Evolutionary conservation across 2,888 invertebrate species (phyloP), one percentile per base, ranked within the genome.

Genomic region (Drosophila falleni): DNA sequence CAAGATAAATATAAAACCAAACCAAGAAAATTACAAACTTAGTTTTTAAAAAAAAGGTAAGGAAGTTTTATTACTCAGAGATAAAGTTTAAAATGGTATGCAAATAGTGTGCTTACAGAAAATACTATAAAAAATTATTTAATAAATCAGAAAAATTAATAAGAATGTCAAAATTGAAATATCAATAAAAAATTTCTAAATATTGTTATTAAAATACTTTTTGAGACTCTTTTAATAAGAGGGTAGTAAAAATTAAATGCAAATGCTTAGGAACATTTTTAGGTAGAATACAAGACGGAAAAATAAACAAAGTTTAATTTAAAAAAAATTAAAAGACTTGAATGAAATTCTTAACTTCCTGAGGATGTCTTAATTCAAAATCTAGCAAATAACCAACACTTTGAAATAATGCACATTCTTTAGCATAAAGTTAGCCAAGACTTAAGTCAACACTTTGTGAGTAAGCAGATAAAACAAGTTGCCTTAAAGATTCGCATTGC

Each of bases 401-500:
- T 5, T 13, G 1, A 42, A 31, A 15, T 26, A 16, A 15, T 8
- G 9, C 6, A 47, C 35, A 58, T 37, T 46, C 16, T 13, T 16
- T 3, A 16, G 37, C 16, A 16, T 37, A 9, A 35, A 13, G 37
- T 56, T 35, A 3, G 15, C 5, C 26, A 56, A 58, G 46, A 46
- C 15, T 15, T 15, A 29, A 31, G 5, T 3, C 26, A 5, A 46
- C 23, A 44, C 23, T 26, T n/a, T 13, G 13, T 3, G 23, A 23
- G 23, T 23, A 2, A 13, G 16, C 33, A 3, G 5, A 31, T 16
- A 31, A 10, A 42, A 33, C 56, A 47, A 58, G 58, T 58, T 58
- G 26, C 58, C 56, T 26, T 23, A 58, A 33, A 35, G 15, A 33
- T 33, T n/a, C 23, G 35, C 11, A 15, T 56, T 56, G 46, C 46